These are phyloP conservation scores for Heliconius himera DNA, from an alignment of 1,140 invertebrate genomes.

Conservation along the genomic window DNA sequence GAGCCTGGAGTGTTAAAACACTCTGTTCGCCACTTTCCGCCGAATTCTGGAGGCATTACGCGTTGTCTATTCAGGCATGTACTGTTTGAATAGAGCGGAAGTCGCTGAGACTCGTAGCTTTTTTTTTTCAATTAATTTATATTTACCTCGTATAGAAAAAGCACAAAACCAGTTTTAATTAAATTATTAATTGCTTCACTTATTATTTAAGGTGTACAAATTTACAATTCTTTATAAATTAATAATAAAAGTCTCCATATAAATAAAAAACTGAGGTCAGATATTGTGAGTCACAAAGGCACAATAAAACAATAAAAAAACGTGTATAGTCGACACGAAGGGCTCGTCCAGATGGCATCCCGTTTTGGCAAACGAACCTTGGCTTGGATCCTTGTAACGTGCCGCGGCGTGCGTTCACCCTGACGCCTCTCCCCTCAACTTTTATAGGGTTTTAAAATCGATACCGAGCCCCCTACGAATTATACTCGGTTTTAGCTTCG, in stretches of 20 bases:
- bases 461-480: slow-evolving; percentile 55
- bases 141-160: background rate
- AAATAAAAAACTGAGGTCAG: background rate
- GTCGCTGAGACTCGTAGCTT: background rate
- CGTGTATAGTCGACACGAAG: slow-evolving; percentile 19
- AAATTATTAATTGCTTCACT: background rate
- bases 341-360: slow-evolving; percentile 47
- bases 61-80: no score
- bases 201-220: background rate
- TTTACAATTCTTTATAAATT: background rate
- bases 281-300: slow-evolving; percentile 10
- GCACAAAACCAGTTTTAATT: background rate
- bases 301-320: slow-evolving; percentile 11
- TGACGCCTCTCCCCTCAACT: slow-evolving; percentile 64
- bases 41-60: no score
- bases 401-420: slow-evolving; percentile 70
- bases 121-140: background rate
- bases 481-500: slow-evolving; percentile 23
- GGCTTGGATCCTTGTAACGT: slow-evolving; percentile 58
- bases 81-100: background rate
- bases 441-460: slow-evolving; percentile 78
- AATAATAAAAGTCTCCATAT: background rate
- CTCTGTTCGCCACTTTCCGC: no score
- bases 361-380: slow-evolving; percentile 66
- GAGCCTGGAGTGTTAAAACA: no score